Conservation (phyloP, 2,888 invertebrate genomes). For the Morpho deidamia region DNA sequence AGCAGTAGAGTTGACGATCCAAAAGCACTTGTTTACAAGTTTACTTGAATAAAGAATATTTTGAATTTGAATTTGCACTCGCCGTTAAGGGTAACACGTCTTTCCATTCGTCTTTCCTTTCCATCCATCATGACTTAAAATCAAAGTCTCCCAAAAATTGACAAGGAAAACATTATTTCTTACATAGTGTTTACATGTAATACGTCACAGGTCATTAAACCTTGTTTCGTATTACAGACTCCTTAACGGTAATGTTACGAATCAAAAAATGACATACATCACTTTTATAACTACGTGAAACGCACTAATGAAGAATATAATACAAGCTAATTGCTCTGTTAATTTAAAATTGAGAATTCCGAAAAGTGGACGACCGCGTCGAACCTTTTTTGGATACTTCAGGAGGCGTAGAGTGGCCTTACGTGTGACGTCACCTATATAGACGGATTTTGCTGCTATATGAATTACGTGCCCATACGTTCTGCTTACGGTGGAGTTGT, state of each 20-base stretch:
- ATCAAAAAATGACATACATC: slow-evolving; percentile 9
- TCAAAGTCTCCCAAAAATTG: no score
- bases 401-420: slow-evolving; percentile 5
- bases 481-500: no score
- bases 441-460: neutral
- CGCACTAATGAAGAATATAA: slow-evolving; percentile 12
- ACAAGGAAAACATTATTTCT: no score
- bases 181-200: neutral
- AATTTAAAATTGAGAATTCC: slow-evolving; percentile 8
- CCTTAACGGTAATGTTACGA: slow-evolving; percentile 7
- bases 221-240: neutral
- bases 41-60: no score
- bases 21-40: no score
- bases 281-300: slow-evolving; percentile 16
- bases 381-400: slow-evolving; percentile 7
- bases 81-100: no score
- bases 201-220: slow-evolving; percentile 12
- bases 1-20: no score
- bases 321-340: slow-evolving; percentile 14
- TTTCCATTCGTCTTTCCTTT: no score
- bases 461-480: neutral
- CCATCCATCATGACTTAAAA: no score
- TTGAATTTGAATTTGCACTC: no score
- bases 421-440: neutral
- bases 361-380: slow-evolving; percentile 10